These are phyloP conservation scores for Damaliscus lunatus DNA, from an alignment of 2,113 vertebrate species.

Conservation along the genomic window DNA sequence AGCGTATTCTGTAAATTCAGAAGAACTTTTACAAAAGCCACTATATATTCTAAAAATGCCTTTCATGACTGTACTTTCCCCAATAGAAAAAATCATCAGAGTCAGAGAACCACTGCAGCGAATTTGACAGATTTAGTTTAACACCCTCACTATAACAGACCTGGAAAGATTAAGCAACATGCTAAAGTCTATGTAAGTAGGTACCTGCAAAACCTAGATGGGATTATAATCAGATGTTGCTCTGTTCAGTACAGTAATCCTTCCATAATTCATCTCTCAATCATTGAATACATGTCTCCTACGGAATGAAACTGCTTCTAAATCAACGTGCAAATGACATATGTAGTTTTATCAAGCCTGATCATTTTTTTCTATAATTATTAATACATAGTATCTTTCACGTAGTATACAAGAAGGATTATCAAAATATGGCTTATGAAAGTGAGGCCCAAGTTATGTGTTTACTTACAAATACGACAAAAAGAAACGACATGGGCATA, in stretches of 20 bases:
- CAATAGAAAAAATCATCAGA: background rate
- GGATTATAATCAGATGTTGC: background rate
- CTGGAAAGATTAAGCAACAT: background rate
- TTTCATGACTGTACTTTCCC: background rate
- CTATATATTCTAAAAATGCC: background rate
- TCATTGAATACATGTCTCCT: background rate
- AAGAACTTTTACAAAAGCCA: background rate
- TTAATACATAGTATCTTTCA: background rate
- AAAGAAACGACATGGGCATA: background rate
- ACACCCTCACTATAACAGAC: background rate
- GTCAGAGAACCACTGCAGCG: background rate
- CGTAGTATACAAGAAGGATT: background rate
- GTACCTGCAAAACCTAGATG: background rate
- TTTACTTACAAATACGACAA: background rate
- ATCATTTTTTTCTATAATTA: background rate
- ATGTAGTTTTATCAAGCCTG: slow-evolving; percentile 1
- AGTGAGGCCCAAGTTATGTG: background rate
- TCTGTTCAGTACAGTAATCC: background rate
- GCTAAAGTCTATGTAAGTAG: background rate
- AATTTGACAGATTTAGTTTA: background rate
- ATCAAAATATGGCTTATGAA: background rate
- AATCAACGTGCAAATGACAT: background rate
- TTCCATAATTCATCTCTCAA: background rate
- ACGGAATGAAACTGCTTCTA: background rate
- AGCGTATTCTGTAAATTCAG: background rate